Conservation (phyloP, 2,888 invertebrate genomes). For the Trissonchulus latispiculum region DNA sequence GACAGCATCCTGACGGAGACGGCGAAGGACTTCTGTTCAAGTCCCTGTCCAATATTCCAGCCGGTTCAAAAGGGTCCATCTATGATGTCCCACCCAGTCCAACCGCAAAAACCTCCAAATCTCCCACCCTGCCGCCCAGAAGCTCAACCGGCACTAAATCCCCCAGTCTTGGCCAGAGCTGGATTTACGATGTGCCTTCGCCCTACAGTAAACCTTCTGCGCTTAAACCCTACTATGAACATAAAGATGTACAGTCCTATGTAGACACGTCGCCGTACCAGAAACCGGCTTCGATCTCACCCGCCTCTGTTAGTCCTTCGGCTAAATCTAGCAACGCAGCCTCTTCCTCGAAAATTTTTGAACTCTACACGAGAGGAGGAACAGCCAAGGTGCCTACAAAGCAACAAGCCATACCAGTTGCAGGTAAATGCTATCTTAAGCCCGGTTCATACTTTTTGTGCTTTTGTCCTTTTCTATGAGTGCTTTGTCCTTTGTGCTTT, state of each 20-base stretch:
- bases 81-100: background rate
- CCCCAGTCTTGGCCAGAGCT: background rate
- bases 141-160: background rate
- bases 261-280: background rate
- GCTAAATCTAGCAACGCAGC: no score
- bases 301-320: no score
- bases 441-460: no score
- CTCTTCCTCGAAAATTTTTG: background rate
- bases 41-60: background rate
- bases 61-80: background rate
- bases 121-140: background rate
- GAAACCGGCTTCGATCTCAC: background rate
- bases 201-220: background rate
- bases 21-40: background rate
- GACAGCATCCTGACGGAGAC: background rate
- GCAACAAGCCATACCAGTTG: no score
- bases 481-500: no score
- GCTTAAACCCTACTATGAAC: background rate
- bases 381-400: no score
- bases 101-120: background rate
- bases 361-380: background rate
- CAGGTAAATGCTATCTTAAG: no score
- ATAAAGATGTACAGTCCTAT: background rate
- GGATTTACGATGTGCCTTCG: background rate
- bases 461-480: no score